phyloP scores from a whole-genome alignment of 2,113 vertebrate genomes.

The Anolis sagrei region DNA sequence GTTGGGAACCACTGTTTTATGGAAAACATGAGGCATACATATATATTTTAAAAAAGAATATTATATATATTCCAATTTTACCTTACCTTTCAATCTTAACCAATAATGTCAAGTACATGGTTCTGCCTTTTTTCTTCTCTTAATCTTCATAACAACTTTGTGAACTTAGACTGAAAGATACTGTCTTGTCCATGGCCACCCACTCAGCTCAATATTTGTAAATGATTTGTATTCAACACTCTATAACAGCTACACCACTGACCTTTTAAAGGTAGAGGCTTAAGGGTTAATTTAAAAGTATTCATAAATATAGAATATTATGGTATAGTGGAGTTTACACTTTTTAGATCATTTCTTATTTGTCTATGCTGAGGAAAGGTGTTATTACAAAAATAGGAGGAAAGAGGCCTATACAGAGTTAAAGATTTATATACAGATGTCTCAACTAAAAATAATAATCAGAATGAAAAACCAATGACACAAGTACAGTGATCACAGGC shows the following conservation, averaged over 20 bases:
- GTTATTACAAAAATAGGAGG: too few species aligned
- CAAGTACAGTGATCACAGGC: too few species aligned
- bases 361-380: too few species aligned
- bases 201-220: not conserved
- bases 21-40: too few species aligned
- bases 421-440: too few species aligned
- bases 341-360: too few species aligned
- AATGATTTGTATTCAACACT: not conserved
- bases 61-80: not conserved
- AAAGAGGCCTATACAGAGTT: too few species aligned
- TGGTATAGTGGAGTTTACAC: not conserved
- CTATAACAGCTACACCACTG: not conserved
- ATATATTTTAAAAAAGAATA: too few species aligned
- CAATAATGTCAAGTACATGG: not conserved
- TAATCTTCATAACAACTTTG: not conserved
- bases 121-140: not conserved
- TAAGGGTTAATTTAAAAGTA: not conserved
- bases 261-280: not conserved
- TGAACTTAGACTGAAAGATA: not conserved
- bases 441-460: too few species aligned
- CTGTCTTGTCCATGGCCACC: not conserved
- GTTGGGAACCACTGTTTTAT: too few species aligned
- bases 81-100: not conserved
- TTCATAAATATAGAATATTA: not conserved
- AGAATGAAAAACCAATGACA: too few species aligned